Conservation (phyloP, 2,888 invertebrate species). For the Torymus texanus region DNA sequence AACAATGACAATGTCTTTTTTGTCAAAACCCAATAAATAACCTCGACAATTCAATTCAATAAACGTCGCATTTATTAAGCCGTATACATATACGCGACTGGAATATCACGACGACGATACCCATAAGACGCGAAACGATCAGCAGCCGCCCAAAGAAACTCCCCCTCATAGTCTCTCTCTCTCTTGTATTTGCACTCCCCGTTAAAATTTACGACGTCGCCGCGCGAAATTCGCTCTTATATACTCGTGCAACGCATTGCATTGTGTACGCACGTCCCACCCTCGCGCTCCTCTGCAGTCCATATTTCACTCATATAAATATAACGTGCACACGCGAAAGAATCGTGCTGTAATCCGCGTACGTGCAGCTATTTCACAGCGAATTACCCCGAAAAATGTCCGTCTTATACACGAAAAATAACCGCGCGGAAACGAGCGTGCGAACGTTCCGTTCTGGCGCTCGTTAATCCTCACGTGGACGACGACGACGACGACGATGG, state of each 20-base stretch:
- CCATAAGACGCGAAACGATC: not conserved
- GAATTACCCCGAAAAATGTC: too few species aligned
- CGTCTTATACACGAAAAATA: too few species aligned
- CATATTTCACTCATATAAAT: too few species aligned
- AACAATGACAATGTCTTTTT: constrained; percentile 3
- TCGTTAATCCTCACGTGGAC: constrained; percentile 67
- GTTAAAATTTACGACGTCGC: constrained; percentile 11
- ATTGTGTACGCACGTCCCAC: too few species aligned
- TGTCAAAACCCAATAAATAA: constrained; percentile 7
- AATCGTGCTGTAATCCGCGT: too few species aligned
- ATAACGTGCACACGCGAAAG: too few species aligned
- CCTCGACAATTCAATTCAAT: constrained; percentile 28
- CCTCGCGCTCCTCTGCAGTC: too few species aligned
- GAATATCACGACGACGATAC: not conserved
- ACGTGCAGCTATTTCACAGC: too few species aligned
- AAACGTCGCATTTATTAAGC: constrained; percentile 30
- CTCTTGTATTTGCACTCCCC: not conserved
- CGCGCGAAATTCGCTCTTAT: constrained; percentile 9
- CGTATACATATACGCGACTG: not conserved
- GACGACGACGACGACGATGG: constrained; percentile 60
- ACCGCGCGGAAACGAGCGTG: constrained; percentile 61
- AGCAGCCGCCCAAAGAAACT: not conserved
- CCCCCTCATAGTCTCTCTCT: not conserved
- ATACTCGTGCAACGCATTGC: not conserved
- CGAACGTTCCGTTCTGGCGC: constrained; percentile 67